Evolutionary conservation across 2,797 vertebrate species (phyloP), one percentile per base, ranked within the genome.

Genomic region (Emydoidea blandingii): DNA sequence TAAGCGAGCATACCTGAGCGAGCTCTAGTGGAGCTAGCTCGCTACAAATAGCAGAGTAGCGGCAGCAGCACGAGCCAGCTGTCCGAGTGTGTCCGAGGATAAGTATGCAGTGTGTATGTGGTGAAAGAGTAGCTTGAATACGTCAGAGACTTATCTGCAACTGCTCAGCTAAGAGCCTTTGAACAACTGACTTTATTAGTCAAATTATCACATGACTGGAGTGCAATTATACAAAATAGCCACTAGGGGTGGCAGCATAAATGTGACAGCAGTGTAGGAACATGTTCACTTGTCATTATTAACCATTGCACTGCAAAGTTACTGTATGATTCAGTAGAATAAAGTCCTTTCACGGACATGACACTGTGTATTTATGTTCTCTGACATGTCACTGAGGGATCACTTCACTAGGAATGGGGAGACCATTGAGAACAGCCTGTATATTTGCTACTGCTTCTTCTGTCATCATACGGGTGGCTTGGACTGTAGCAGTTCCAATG

Each of bases 391-490:
- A 98, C 59, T 94, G 87, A 21, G 89, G 84, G 80, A 92, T 31
- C 88, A 98, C 97, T 96, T 98, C 95, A 62, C 96, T 98, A 12
- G 97, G 97, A 95, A 97, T 57, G 37, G 96, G 95, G 0, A 96
- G 96, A 41, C 87, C 94, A 47, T 37, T 95, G 76, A 99, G 93
- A 87, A 96, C 98, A 83, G 98, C 98, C 91, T 98, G 93, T 3
- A 98, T 98, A 79, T 98, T 99, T 96, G 92, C 95, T 85, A 98
- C 92, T 96, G 98, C 98, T 94, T 95, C 97, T 97, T 98, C 97
- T 93, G 98, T 96, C 90, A 98, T 98, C 68, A 94, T 85, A 52
- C 0, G 31, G 25, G 76, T 31, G 4, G 98, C 98, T 56, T 98
- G 97, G 53, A 94, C 81, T 57, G 98, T 99, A 29, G 98, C 96